Evolutionary conservation across 2,888 invertebrate species (phyloP).

Genomic region (Drosophila prolongata): DNA sequence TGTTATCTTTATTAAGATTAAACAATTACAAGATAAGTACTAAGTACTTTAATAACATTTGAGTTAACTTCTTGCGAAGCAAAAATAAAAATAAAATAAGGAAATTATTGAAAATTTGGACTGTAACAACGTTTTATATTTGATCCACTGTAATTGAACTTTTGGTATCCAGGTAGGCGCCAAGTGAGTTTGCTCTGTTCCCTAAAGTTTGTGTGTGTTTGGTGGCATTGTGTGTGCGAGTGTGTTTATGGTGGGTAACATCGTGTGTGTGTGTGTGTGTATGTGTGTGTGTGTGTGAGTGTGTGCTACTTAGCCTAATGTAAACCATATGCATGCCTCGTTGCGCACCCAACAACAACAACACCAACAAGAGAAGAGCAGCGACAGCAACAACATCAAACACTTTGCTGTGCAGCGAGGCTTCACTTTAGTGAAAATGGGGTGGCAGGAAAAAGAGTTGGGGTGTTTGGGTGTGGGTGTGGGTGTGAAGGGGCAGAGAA

Average conservation of each 20-base stretch:
- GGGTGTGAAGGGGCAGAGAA: background rate
- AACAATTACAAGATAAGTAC: too few species aligned
- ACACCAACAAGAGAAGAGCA: conserved; percentile 33
- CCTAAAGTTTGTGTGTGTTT: conserved; percentile 20
- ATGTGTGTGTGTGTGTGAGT: conserved; percentile 18
- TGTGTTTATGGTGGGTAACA: conserved; percentile 21
- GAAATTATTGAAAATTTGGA: too few species aligned
- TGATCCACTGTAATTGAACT: conserved; percentile 28
- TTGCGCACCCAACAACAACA: conserved; percentile 59
- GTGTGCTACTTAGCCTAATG: conserved; percentile 77
- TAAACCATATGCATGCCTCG: conserved; percentile 77
- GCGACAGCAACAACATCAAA: conserved; percentile 54
- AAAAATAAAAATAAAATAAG: too few species aligned
- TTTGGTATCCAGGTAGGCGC: conserved; percentile 37
- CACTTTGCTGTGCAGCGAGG: conserved; percentile 71
- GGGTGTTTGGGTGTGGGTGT: background rate
- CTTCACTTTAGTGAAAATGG: conserved; percentile 41
- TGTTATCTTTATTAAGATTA: too few species aligned
- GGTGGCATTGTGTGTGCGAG: conserved; percentile 24
- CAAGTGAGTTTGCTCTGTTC: conserved; percentile 39
- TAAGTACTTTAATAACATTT: too few species aligned
- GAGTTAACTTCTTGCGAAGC: too few species aligned
- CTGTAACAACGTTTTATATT: too few species aligned
- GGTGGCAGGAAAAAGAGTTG: background rate
- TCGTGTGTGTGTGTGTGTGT: conserved; percentile 32